These are phyloP conservation scores for Galbula dea DNA, from an alignment of 2,113 vertebrate species.

Conservation along the genomic window DNA sequence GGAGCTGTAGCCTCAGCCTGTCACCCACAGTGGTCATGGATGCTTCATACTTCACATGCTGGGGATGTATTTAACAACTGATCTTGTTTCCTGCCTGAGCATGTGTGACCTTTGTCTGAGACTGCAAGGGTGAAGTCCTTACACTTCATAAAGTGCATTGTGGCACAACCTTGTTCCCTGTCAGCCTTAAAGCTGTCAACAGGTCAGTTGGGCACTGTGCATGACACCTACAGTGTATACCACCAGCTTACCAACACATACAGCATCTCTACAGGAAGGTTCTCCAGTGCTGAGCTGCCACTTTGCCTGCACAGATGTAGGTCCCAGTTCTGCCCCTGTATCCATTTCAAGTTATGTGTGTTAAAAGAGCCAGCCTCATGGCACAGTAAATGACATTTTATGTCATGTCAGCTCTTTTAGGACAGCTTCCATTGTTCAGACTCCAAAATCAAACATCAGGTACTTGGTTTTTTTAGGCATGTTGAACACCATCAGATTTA, in stretches of 20 bases:
- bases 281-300: rapidly evolving
- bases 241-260: not conserved
- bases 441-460: not conserved
- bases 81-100: not conserved
- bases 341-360: not conserved
- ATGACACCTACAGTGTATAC: rapidly evolving
- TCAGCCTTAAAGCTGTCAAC: not conserved
- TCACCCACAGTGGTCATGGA: not conserved
- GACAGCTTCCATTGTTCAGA: not conserved
- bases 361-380: not conserved
- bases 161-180: rapidly evolving
- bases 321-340: not conserved
- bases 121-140: not conserved
- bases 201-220: not conserved
- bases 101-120: rapidly evolving
- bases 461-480: not conserved
- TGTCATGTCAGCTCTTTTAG: not conserved
- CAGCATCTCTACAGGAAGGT: rapidly evolving
- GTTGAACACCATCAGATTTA: not conserved
- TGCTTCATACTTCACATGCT: rapidly evolving
- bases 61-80: not conserved
- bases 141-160: not conserved
- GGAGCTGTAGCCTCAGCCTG: not conserved
- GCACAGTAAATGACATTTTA: not conserved
- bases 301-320: not conserved